Conservation (phyloP, 2,888 invertebrate species). For the Apamea monoglypha region DNA sequence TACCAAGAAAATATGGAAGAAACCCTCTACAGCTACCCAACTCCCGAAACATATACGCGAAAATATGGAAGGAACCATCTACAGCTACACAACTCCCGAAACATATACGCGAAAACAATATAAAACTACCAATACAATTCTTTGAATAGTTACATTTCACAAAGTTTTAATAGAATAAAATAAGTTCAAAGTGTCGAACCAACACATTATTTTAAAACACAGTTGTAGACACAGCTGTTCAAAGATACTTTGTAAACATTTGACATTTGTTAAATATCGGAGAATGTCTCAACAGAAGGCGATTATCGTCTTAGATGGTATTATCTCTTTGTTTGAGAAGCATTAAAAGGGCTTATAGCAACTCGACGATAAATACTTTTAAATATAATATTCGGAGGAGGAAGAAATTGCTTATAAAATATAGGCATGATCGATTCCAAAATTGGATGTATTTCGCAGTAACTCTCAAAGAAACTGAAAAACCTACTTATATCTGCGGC, state of each 20-base stretch:
- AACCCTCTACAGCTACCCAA: too few species aligned
- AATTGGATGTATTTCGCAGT: neutral
- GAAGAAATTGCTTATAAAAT: neutral
- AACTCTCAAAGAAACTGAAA: neutral
- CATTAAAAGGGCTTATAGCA: conserved; percentile 28
- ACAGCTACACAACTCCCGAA: too few species aligned
- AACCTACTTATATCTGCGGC: neutral
- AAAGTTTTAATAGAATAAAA: neutral
- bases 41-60: too few species aligned
- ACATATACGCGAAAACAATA: too few species aligned
- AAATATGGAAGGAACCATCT: too few species aligned
- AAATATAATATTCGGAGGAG: neutral
- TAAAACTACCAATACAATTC: neutral
- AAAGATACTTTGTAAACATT: neutral
- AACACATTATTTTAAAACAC: conserved; percentile 14
- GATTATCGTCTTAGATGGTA: conserved; percentile 29
- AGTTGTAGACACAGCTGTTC: neutral
- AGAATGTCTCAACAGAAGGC: neutral
- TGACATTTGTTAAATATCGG: conserved; percentile 18
- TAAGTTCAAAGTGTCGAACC: neutral
- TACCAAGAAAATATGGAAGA: neutral
- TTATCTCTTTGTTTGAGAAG: conserved; percentile 37
- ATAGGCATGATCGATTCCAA: neutral
- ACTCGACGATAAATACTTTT: conserved; percentile 4
- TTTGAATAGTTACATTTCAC: neutral